Base-by-base conservation (phyloP, 2,797 vertebrate species). In the Phyllotis vaccarum region DNA sequence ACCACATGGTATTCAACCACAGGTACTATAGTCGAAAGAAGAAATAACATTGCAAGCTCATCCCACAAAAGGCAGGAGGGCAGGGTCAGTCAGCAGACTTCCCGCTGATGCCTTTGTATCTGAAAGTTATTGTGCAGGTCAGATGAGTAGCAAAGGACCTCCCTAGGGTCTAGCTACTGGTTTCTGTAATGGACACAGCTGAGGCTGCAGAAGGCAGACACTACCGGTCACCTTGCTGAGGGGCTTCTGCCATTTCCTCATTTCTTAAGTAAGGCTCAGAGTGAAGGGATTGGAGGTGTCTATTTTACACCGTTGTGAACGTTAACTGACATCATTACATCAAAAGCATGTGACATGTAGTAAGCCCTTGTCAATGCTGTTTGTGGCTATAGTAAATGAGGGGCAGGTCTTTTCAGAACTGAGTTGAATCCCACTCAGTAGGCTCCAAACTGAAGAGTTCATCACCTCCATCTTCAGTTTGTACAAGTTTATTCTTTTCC, bases 401-500 rank as follows among this genome's bases (percentile, higher is more conserved):
- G 14, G 49, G 14, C 11, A 68, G 8, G 46, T 46, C 78, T 89
- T 89, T 22, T 21, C 0, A 56, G 52, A 37, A 37, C 21, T 29
- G 27, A 70, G 76, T 17, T 17, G 68, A 95, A 78, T 76, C 72
- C 86, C 11, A 43, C 52, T 83, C 78, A 40, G 24, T 3, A 68
- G 56, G 11, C 60, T 66, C 75, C 91, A 87, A 46, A 49, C 66
- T 68, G 64, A 90, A 85, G 58, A 86, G 91, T 66, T 92, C 79
- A 91, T 68, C 52, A 85, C 54, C 37, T 64, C 66, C 64, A 7
- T 40, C 56, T 88, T 78, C 56, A 74, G 37, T 60, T 72, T 75
- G 83, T 37, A 85, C 58, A 52, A 22, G 37, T 91, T 80, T 95
- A 87, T 76, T 93, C 72, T 95, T 96, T 91, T 62, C 49, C 58